Percentiles rank a stretch among this genome's conserved stretches.
These are phyloP conservation scores for Brachypterus glaber DNA, from an alignment of 2,888 invertebrate genomes.

Conservation along the genomic window DNA sequence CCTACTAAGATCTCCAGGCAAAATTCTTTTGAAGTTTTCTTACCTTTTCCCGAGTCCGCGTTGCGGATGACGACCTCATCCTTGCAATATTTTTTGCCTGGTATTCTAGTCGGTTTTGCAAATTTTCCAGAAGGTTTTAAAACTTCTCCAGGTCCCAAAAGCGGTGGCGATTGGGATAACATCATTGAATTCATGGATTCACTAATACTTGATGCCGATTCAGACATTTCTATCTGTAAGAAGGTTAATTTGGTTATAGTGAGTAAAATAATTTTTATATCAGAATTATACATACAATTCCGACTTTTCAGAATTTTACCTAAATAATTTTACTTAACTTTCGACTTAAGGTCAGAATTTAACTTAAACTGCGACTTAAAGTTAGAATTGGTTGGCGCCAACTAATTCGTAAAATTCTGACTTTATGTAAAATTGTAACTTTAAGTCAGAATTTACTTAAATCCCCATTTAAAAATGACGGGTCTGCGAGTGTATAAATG, in stretches of 20 bases:
- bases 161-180: slow-evolving; percentile 45
- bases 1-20: not conserved
- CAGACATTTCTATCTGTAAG: slow-evolving; percentile 33
- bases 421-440: too few relatives aligned
- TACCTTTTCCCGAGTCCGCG: slow-evolving; percentile 94
- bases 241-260: not conserved
- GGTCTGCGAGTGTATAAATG: too few relatives aligned
- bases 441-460: too few relatives aligned
- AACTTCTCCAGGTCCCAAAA: slow-evolving; percentile 74
- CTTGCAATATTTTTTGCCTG: slow-evolving; percentile 88
- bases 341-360: too few relatives aligned
- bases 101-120: slow-evolving; percentile 78
- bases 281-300: not conserved
- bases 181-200: slow-evolving; percentile 45
- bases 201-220: slow-evolving; percentile 39
- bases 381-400: too few relatives aligned
- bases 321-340: too few relatives aligned
- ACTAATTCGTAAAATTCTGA: too few relatives aligned
- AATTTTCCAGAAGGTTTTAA: slow-evolving; percentile 84
- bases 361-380: too few relatives aligned
- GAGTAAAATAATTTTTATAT: not conserved
- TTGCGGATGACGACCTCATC: slow-evolving; percentile 90
- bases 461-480: too few relatives aligned
- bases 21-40: too few relatives aligned
- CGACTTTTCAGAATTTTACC: too few relatives aligned